A percentile compares a stretch with the other conserved stretches of the same genome.
These are phyloP conservation scores for Plemyria rubiginata DNA, from an alignment of 2,888 invertebrate species.

Conservation along the genomic window DNA sequence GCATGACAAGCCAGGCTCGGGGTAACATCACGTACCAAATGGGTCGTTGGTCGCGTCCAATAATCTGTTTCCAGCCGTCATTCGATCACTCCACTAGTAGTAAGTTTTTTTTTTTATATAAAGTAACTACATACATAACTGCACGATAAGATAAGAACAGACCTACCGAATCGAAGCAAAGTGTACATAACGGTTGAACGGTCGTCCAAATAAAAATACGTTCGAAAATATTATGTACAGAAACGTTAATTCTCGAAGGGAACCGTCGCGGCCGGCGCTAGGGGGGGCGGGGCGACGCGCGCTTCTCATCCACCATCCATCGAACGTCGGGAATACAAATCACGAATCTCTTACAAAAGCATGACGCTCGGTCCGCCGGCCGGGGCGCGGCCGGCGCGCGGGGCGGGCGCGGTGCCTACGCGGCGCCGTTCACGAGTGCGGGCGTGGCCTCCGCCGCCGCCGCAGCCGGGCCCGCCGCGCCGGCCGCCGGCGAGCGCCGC, in stretches of 20 bases:
- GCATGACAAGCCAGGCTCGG: neutral
- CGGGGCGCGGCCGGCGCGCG: constrained; percentile 34
- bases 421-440: constrained; percentile 37
- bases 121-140: constrained; percentile 47
- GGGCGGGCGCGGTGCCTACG: constrained; percentile 26
- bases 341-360: constrained; percentile 83
- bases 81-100: constrained; percentile 56
- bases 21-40: constrained; percentile 2
- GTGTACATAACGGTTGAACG: constrained; percentile 40
- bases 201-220: constrained; percentile 76
- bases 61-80: constrained; percentile 17
- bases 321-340: constrained; percentile 84
- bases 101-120: constrained; percentile 62
- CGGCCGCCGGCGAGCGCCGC: constrained; percentile 58
- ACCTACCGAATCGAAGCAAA: constrained; percentile 36
- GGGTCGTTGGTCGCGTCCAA: neutral
- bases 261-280: constrained; percentile 39
- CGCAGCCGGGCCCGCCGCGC: constrained; percentile 76
- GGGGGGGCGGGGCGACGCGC: constrained; percentile 66
- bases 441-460: constrained; percentile 27
- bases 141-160: constrained; percentile 33
- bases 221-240: constrained; percentile 81
- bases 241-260: constrained; percentile 78
- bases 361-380: constrained; percentile 60
- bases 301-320: constrained; percentile 77